Evolutionary conservation across 1,140 invertebrate species (phyloP), one percentile per base, ranked within the genome.

Genomic region (Chironomus tepperi): DNA sequence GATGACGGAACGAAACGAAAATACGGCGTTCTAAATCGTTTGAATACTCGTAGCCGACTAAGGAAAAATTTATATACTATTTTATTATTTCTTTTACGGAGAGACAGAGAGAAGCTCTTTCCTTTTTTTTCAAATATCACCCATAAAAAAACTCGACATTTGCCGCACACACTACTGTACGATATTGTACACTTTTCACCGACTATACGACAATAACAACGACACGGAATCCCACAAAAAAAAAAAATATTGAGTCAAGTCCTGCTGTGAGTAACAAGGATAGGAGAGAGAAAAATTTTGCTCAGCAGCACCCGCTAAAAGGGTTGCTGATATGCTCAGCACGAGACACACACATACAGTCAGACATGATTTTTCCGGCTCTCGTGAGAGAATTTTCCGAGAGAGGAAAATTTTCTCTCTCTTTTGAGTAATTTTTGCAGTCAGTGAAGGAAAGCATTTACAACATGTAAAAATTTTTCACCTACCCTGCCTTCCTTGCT

Each of bases 1-100:
- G 8, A n/a, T 15, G 47, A 2, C 24, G 5, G 5, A 57, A 9
- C 10, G 7, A 57, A 57, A 57, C 12, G 15, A 57, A 34, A 57
- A 57, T 57, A 57, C 47, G 47, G 47, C 47, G 47, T 57, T 57
- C 47, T 57, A 57, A 57, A 57, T 57, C 12, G 47, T n/a, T 57
- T n/a, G 47, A 57, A 57, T 57, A n/a, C 47, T 57, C 47, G 47
- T 57, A 57, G 47, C 47, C 47, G 47, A 57, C 47, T 57, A 57
- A 57, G n/a, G 24, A 34, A 34, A 34, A 34, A 34, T 34, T 34
- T 34, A 57, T 15, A n/a, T 57, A 57, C 12, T n/a, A 5, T 57
- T 47, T 47, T 47, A 15, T 47, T 47, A 10, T 47, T 47, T 8
- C 5, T 57, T 57, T 57, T 57, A 57, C 12, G n/a, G 43, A 1